phyloP scores from a whole-genome alignment of 1,140 invertebrate species.

The Hermatobates lingyangjiaoensis region DNA sequence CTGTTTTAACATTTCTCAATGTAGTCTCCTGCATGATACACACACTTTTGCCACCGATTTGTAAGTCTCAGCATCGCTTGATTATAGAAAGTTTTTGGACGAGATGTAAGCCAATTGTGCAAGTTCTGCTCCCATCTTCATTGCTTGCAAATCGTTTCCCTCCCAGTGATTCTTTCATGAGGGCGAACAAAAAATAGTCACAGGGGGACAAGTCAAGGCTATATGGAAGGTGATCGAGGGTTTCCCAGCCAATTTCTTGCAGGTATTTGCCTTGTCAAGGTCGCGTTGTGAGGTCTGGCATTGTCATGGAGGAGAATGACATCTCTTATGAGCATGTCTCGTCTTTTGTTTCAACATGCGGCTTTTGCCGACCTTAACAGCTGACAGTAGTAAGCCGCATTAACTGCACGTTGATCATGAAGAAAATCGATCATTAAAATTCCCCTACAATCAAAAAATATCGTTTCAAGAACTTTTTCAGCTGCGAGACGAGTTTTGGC shows the following conservation, averaged over 20 bases:
- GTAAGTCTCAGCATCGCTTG: background rate
- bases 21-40: background rate
- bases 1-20: background rate
- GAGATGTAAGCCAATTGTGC: background rate
- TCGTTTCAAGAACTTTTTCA: constrained; percentile 18
- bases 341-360: constrained; percentile 8
- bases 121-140: background rate
- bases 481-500: constrained; percentile 13
- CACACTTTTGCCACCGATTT: no score
- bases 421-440: constrained; percentile 18
- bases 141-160: background rate
- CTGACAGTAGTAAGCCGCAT: constrained; percentile 8
- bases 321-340: constrained; percentile 6
- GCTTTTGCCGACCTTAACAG: background rate
- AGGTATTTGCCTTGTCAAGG: background rate
- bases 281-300: constrained; percentile 19
- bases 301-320: constrained; percentile 23
- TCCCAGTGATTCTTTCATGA: background rate
- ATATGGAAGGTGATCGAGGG: background rate
- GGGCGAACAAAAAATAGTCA: background rate
- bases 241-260: background rate
- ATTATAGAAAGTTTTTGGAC: background rate
- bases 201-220: background rate
- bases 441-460: constrained; percentile 19
- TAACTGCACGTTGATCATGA: constrained; percentile 9